These are phyloP conservation scores for Dicerorhinus sumatrensis DNA, from an alignment of 2,113 vertebrate genomes.

Conservation along the genomic window DNA sequence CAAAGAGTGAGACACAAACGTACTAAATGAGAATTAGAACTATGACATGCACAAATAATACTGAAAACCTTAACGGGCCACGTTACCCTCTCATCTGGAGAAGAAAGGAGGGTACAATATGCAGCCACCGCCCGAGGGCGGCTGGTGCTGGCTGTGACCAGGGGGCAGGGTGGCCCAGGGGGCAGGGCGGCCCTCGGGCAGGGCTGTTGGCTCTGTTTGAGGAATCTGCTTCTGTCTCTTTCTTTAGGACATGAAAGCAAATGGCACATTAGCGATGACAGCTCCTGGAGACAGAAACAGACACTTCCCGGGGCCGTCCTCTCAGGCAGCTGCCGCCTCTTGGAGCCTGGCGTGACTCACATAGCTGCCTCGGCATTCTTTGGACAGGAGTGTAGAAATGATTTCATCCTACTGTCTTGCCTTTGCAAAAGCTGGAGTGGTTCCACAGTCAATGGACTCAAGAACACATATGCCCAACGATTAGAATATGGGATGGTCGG, in stretches of 20 bases:
- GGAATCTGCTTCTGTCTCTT: conserved; percentile 31
- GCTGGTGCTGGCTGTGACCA: background rate
- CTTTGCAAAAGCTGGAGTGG: background rate
- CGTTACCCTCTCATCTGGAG: background rate
- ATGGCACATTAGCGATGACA: background rate
- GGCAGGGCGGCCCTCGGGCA: background rate
- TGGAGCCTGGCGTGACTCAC: background rate
- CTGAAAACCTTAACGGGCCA: background rate
- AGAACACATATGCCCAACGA: background rate
- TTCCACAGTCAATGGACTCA: background rate
- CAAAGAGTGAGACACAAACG: background rate
- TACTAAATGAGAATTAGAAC: conserved; percentile 30
- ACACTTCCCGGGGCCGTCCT: background rate
- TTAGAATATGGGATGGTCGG: background rate
- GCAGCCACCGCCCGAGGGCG: fast-evolving
- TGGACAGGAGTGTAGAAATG: background rate
- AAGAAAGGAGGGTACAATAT: background rate
- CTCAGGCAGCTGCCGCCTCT: background rate
- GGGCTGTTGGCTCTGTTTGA: background rate
- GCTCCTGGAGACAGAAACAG: background rate
- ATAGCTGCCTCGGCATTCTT: background rate
- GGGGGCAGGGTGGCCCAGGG: background rate
- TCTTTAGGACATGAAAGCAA: conserved; percentile 46
- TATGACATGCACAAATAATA: background rate
- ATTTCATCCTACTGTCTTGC: background rate